phyloP scores from a whole-genome alignment of 2,797 vertebrate genomes.

The Sparus aurata region DNA sequence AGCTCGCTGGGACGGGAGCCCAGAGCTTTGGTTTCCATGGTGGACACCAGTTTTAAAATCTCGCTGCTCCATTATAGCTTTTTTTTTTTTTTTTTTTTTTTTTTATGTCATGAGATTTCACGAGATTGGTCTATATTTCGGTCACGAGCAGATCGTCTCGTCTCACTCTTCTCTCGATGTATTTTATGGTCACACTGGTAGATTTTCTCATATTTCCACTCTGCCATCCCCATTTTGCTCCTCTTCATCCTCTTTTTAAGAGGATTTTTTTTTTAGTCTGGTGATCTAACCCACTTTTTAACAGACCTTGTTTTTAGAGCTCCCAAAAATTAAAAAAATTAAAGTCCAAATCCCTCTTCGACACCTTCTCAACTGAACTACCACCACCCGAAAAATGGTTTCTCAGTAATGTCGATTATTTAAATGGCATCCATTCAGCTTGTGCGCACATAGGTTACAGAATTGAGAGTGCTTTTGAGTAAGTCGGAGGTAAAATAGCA shows the following conservation, averaged over 20 bases:
- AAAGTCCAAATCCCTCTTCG: slow-evolving; percentile 41
- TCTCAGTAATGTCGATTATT: slow-evolving; percentile 60
- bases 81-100: slow-evolving; percentile 26
- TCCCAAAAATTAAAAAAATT: slow-evolving; percentile 22
- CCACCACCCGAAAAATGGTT: slow-evolving; percentile 61
- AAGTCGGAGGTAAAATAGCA: slow-evolving; percentile 84
- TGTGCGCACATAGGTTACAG: slow-evolving; percentile 79
- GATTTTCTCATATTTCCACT: slow-evolving; percentile 59
- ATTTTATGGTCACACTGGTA: slow-evolving; percentile 73
- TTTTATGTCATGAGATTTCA: slow-evolving; percentile 58
- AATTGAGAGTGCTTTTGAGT: slow-evolving; percentile 75
- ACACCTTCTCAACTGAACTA: slow-evolving; percentile 60
- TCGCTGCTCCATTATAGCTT: slow-evolving; percentile 65
- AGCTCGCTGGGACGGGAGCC: slow-evolving; percentile 61
- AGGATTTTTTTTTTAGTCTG: slow-evolving; percentile 69
- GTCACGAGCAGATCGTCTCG: slow-evolving; percentile 56
- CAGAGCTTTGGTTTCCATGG: slow-evolving; percentile 63
- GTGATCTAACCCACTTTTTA: slow-evolving; percentile 72
- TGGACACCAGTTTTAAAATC: slow-evolving; percentile 65
- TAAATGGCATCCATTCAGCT: slow-evolving; percentile 80
- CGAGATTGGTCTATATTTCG: slow-evolving; percentile 74
- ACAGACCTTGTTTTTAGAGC: slow-evolving; percentile 58
- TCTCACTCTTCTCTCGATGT: slow-evolving; percentile 64
- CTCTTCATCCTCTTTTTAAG: slow-evolving; percentile 39
- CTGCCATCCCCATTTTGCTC: slow-evolving; percentile 38